A percentile compares a stretch with the other conserved stretches of the same genome.
These are phyloP conservation scores for Eudorcas thomsonii DNA, from an alignment of 2,113 vertebrate species.

Conservation along the genomic window DNA sequence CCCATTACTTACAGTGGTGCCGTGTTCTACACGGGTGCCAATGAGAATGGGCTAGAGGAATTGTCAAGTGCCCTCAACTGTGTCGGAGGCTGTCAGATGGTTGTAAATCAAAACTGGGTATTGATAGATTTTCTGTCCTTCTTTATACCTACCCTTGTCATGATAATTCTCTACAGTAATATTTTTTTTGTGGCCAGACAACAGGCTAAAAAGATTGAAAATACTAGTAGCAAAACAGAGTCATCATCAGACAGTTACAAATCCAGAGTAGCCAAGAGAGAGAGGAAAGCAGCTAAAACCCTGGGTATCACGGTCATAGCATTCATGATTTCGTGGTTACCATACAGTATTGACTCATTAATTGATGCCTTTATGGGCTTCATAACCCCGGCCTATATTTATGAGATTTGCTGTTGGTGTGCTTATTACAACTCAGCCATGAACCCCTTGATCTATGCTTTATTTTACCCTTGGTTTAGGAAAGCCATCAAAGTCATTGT, in stretches of 20 bases:
- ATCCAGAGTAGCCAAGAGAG: not conserved
- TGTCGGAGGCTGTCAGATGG: not conserved
- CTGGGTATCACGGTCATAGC: not conserved
- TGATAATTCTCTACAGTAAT: not conserved
- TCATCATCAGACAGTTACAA: too few species aligned
- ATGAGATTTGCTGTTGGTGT: not conserved
- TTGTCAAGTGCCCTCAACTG: not conserved
- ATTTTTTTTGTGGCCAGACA: not conserved
- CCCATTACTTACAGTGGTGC: not conserved
- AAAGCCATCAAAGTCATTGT: not conserved
- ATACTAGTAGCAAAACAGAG: too few species aligned
- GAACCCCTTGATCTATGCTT: not conserved
- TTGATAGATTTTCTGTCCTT: not conserved
- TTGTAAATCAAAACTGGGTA: not conserved
- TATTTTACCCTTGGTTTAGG: not conserved
- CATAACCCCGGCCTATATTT: not conserved
- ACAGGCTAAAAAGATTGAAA: too few species aligned
- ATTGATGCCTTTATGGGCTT: not conserved
- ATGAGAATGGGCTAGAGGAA: not conserved
- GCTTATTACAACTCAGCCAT: not conserved
- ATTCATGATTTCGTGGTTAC: slow-evolving; percentile 49
- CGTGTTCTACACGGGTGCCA: not conserved
- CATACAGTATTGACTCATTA: not conserved
- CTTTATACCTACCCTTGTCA: not conserved
- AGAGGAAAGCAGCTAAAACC: too few species aligned